Evolutionary conservation across 2,888 invertebrate species (phyloP).

Genomic region (Portevinia maculata): DNA sequence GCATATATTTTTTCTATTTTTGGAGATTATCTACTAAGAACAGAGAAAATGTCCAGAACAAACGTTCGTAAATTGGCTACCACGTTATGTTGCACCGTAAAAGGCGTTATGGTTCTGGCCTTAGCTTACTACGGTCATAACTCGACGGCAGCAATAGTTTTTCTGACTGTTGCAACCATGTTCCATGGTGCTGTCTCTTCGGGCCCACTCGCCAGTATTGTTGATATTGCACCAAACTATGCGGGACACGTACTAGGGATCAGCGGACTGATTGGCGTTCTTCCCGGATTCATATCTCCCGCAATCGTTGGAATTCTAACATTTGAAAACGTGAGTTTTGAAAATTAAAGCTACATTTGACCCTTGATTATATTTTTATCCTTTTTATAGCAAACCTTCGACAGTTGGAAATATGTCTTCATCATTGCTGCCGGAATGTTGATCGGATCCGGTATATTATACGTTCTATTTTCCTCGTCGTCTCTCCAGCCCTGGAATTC

Average conservation of each 20-base stretch:
- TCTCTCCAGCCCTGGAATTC: constrained; percentile 86
- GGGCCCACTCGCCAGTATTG: constrained; percentile 86
- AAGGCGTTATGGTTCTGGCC: constrained; percentile 86
- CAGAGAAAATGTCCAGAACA: constrained; percentile 85
- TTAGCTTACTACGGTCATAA: constrained; percentile 87
- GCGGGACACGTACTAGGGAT: constrained; percentile 86
- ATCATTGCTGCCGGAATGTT: constrained; percentile 84
- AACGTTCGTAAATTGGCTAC: constrained; percentile 87
- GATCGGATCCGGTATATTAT: constrained; percentile 84
- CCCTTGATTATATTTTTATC: no score
- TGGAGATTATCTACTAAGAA: constrained; percentile 85
- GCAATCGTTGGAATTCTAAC: constrained; percentile 86
- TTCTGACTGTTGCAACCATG: constrained; percentile 86
- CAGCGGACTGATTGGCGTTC: constrained; percentile 85
- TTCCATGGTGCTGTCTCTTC: constrained; percentile 87
- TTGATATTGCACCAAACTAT: constrained; percentile 87
- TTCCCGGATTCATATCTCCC: constrained; percentile 86
- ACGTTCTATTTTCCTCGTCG: constrained; percentile 84
- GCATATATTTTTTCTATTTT: constrained; percentile 85
- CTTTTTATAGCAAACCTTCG: constrained; percentile 84
- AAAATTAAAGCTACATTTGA: neutral
- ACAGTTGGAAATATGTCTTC: constrained; percentile 86
- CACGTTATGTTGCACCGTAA: constrained; percentile 85
- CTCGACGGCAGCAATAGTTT: constrained; percentile 84
- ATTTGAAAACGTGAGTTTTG: constrained; percentile 85